These are phyloP conservation scores for Lichenostomus cassidix DNA, from an alignment of 2,113 vertebrate species.

Conservation along the genomic window DNA sequence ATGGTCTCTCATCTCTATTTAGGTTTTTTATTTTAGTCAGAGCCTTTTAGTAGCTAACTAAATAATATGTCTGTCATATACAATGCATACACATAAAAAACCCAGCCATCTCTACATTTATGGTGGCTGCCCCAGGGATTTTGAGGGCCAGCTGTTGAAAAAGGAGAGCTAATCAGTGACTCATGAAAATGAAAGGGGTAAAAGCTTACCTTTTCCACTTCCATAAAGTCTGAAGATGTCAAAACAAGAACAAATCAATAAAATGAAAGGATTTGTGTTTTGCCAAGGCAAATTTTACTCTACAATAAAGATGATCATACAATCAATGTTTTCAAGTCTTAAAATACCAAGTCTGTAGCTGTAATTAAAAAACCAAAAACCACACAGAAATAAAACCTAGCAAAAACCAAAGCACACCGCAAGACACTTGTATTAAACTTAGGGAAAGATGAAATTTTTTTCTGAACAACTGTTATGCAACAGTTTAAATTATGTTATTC, in stretches of 20 bases:
- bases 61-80: not conserved
- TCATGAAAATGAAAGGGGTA: not conserved
- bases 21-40: not conserved
- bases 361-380: not conserved
- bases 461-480: not conserved
- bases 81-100: not conserved
- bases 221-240: not conserved
- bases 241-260: not conserved
- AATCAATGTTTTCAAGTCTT: not conserved
- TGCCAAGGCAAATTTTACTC: not conserved
- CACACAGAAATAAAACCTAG: not conserved
- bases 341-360: not conserved
- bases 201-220: not conserved
- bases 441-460: not conserved
- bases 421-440: not conserved
- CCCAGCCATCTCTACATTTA: not conserved
- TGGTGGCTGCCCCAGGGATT: not conserved
- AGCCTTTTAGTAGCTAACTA: not conserved
- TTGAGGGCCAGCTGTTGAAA: not conserved
- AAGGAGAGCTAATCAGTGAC: not conserved
- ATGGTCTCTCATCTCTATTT: not conserved
- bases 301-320: not conserved
- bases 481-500: not conserved
- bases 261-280: not conserved
- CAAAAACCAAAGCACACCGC: not conserved